phyloP scores from a whole-genome alignment of 2,797 vertebrate genomes.

The Phataginus tricuspis region DNA sequence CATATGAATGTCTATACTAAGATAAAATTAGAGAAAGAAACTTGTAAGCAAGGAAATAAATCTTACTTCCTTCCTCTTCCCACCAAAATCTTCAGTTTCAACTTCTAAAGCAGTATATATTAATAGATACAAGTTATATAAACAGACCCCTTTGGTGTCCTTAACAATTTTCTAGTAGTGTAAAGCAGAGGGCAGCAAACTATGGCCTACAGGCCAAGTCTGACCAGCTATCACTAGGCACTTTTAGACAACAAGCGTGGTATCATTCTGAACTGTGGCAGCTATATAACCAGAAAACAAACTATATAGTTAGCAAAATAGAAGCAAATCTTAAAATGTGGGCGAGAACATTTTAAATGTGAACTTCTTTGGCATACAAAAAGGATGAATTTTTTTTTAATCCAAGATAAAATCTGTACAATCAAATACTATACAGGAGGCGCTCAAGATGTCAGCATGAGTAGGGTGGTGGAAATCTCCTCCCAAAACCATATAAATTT shows the following conservation, averaged over 20 bases:
- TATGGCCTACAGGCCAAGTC: neutral
- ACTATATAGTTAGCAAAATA: neutral
- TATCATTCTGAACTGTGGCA: neutral
- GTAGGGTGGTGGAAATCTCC: too few species aligned
- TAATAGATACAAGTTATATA: neutral
- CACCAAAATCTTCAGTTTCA: neutral
- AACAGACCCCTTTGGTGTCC: neutral
- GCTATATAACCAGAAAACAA: neutral
- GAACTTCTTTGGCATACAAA: neutral
- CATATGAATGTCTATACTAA: neutral
- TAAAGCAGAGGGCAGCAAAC: neutral
- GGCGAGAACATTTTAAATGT: neutral
- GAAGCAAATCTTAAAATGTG: neutral
- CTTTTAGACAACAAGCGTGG: neutral
- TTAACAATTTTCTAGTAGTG: neutral
- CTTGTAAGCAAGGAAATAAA: conserved; percentile 19
- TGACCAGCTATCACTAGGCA: neutral
- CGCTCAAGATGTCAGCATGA: too few species aligned
- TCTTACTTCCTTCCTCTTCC: neutral
- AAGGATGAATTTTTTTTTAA: conserved; percentile 2
- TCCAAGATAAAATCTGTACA: conserved; percentile 26
- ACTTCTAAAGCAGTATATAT: neutral
- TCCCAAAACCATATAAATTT: too few species aligned
- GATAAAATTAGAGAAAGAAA: neutral
- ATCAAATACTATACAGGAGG: neutral